Base-by-base conservation (phyloP, 2,888 invertebrate genomes). In the Scrobipalpa costella region DNA sequence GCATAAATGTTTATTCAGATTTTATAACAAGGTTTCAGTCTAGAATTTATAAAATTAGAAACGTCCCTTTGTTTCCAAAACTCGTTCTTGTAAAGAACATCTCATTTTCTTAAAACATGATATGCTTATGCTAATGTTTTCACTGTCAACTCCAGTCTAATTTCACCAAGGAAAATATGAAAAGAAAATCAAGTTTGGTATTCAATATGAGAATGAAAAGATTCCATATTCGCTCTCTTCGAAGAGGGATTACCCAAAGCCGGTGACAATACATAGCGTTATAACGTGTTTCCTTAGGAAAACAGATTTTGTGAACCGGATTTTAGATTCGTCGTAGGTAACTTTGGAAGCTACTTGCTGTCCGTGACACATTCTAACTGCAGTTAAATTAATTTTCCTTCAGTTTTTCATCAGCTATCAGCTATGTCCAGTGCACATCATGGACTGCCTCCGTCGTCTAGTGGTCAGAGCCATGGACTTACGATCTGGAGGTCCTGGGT, bases 101-200 rank as follows among this genome's bases (percentile, higher is more conserved):
- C 27, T 27, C 27, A 19, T 27, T 27, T 21, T 21, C 19, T 17
- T 17, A 27, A 2, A 17, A 49, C 15, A 49, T 49, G 15, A 15
- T 49, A 17, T n/a, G 49, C 44, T 15, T 27, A 52, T 21, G 13
- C 11, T 52, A 52, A 27, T 52, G 27, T 27, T 52, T 52, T 52
- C 27, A 27, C 13, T 21, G 50, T 52, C 34, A 55, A 55, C 55
- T 34, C 34, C 7, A 33, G 6, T 34, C 55, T 27, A 27, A 55
- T 34, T 34, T 34, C 15, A 33, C 33, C 47, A 17, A 17, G n/a
- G 5, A 34, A 49, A 52, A 61, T 61, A 38, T 52, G 61, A 61
- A 49, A 49, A 60, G 49, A 49, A 60, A 60, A 49, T 58, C 58
- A 49, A 60, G 49, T 60, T 60, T 49, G 40, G 49, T 60, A 49